phyloP scores from a whole-genome alignment of 2,797 vertebrate species.

The Clarias pachynema region DNA sequence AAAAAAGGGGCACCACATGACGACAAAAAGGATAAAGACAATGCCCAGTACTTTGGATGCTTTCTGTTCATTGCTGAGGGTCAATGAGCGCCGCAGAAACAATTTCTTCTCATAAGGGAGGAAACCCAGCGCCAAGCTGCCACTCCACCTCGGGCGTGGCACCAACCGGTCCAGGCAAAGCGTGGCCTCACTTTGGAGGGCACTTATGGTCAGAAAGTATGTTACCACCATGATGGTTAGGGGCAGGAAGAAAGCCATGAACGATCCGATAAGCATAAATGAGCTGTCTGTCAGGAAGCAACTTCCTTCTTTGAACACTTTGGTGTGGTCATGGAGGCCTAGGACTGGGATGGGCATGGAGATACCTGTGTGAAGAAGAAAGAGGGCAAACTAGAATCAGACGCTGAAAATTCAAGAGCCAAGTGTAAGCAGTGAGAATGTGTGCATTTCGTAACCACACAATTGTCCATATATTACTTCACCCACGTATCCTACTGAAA shows the following conservation, averaged over 20 bases:
- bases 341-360: conserved; percentile 81
- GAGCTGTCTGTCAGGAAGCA: conserved; percentile 73
- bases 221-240: conserved; percentile 81
- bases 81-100: conserved; percentile 52
- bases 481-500: not conserved
- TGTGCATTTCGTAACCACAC: not conserved
- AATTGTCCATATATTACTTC: not conserved
- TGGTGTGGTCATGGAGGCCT: conserved; percentile 71
- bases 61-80: conserved; percentile 81
- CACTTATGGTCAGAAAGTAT: conserved; percentile 81
- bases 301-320: conserved; percentile 70
- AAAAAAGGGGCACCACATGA: conserved; percentile 89
- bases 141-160: conserved; percentile 73
- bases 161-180: conserved; percentile 78
- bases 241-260: conserved; percentile 81
- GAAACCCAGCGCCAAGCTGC: conserved; percentile 60
- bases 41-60: conserved; percentile 85
- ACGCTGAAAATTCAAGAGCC: not conserved
- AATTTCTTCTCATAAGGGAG: conserved; percentile 45
- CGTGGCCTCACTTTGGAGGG: conserved; percentile 78
- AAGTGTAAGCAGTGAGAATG: not conserved
- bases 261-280: conserved; percentile 82
- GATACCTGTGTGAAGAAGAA: conserved; percentile 69
- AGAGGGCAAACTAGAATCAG: not conserved
- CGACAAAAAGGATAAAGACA: conserved; percentile 83